Evolutionary conservation across 2,888 invertebrate species (phyloP), one percentile per base, ranked within the genome.

Genomic region (Andrena flavipes): DNA sequence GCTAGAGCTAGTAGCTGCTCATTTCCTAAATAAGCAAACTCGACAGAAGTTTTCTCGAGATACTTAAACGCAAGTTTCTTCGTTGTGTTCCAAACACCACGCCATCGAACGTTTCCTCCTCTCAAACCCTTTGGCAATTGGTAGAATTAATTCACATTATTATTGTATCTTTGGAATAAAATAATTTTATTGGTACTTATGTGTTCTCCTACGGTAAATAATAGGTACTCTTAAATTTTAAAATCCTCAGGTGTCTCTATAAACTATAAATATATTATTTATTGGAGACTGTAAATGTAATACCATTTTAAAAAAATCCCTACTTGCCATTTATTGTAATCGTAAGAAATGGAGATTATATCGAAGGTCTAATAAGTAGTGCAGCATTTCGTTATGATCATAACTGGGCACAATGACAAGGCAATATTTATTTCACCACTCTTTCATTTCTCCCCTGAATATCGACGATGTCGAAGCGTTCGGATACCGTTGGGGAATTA

Each of bases 381-480:
- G 26, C 26, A 26, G 3, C 35, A 35, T 10, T 35, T 35, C 10
- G 10, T 35, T 35, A 10, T 35, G 10, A 35, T 35, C 35, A 3
- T 10, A 35, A 35, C 42, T 42, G 42, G 42, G 42, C 42, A 42
- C 5, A 42, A 51, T 51, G 8, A 8, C 8, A 51, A 6, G 20
- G 51, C 2, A 51, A 51, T n/a, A 51, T 51, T 51, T 51, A 51
- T 51, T 51, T 20, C 20, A n/a, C 51, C 20, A 2, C 8, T 26
- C 56, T 10, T 23, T 56, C 23, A n/a, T 59, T 72, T 56, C 7
- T 30, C 30, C 5, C 4, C 2, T 4, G 7, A 60, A 26, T 54
- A 42, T 73, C 69, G 68, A 67, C 59, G 49, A n/a, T 54, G 30
- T 73, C 69, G 68, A 70, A 69, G 49, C 49, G 62, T 70, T 51